Percentiles rank a stretch among this genome's conserved stretches.
Evolutionary conservation across 2,888 invertebrate species (phyloP).

Genomic region (Euzophera pinguis): DNA sequence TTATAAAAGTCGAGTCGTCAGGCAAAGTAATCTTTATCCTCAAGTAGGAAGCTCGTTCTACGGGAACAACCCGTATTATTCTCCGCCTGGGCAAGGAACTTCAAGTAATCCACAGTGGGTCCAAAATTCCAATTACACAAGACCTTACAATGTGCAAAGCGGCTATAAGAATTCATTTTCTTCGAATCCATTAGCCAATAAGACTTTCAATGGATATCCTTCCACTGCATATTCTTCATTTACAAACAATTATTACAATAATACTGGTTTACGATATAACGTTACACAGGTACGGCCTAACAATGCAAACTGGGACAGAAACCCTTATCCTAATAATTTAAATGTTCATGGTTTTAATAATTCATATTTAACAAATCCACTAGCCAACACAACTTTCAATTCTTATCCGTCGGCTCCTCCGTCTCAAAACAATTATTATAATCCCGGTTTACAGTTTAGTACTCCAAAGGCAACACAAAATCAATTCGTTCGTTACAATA

Average conservation of each 20-base stretch:
- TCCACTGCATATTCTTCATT: not conserved
- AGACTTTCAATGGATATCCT: constrained; percentile 1
- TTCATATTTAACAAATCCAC: not conserved
- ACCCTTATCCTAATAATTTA: not conserved
- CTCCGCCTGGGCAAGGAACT: not conserved
- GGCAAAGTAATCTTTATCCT: not conserved
- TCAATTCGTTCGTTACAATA: not conserved
- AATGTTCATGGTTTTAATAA: not conserved
- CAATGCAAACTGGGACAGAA: not conserved
- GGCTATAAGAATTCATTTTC: not conserved
- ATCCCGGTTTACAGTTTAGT: not conserved
- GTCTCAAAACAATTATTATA: not conserved
- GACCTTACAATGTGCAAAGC: not conserved
- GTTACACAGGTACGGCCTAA: not conserved
- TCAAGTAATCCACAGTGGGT: not conserved
- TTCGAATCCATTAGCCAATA: not conserved
- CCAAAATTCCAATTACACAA: not conserved
- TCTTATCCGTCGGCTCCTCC: not conserved
- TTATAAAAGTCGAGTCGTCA: not conserved
- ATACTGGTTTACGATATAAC: not conserved
- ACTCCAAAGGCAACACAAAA: not conserved
- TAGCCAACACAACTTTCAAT: not conserved
- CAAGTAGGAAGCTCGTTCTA: not conserved
- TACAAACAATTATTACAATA: not conserved
- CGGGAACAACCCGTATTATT: not conserved